Evolutionary conservation across 2,113 vertebrate species (phyloP).

Genomic region (Uropsilus gracilis): DNA sequence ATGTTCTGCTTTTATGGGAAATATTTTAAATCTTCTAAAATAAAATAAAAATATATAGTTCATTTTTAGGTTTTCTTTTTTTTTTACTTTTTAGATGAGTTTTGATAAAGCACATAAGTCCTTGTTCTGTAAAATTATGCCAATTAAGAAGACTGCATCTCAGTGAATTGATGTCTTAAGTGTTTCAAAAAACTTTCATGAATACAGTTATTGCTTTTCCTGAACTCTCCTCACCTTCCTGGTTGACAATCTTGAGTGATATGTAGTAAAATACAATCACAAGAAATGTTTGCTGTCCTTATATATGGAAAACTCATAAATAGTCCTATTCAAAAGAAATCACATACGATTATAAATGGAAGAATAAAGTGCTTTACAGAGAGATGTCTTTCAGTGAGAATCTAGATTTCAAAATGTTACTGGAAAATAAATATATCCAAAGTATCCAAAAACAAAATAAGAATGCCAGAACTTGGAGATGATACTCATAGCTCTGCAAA

Average conservation of each 20-base stretch:
- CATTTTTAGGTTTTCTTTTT: not conserved
- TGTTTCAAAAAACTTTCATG: not conserved
- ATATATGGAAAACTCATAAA: not conserved
- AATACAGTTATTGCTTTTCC: not conserved
- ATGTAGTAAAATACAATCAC: not conserved
- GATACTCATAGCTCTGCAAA: not conserved
- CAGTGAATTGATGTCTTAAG: not conserved
- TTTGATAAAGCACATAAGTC: not conserved
- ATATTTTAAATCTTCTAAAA: not conserved
- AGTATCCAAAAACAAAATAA: not conserved
- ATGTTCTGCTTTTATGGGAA: not conserved
- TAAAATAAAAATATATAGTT: not conserved
- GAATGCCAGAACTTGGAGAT: not conserved
- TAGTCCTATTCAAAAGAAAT: not conserved
- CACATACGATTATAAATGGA: not conserved
- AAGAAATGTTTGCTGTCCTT: not conserved
- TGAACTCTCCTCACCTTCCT: not conserved
- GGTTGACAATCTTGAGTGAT: not conserved
- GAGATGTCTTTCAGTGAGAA: not conserved
- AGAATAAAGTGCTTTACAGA: not conserved
- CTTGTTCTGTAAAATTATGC: not conserved
- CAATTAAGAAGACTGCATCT: not conserved
- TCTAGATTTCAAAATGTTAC: slow-evolving; percentile 7
- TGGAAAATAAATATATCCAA: not conserved
- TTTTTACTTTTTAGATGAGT: not conserved